Base-by-base conservation (phyloP, 1,140 invertebrate genomes). In the Zaprionus tsacasi region DNA sequence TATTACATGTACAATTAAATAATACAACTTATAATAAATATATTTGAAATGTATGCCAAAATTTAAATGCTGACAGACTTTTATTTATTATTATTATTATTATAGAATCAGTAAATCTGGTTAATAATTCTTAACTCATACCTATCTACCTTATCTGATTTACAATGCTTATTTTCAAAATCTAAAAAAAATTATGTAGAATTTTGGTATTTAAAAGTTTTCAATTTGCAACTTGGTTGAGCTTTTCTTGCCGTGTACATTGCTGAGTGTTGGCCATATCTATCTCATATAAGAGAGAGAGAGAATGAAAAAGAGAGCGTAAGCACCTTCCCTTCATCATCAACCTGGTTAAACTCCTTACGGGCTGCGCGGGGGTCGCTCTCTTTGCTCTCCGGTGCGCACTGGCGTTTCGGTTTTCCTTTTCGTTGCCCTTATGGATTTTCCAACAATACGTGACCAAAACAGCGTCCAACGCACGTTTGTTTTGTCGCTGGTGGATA, bases 1-100 rank as follows among this genome's bases (percentile, higher is more conserved):
- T 88, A 88, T 83, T 89, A 76, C 82, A 88, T 88, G 85, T 89
- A 88, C 80, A 88, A 89, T 89, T 70, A 69, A 80, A 88, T 79
- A 86, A 86, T 69, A 86, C 58, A 76, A 83, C 70, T 78, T 71
- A 85, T 81, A 83, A 88, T 82, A 87, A 74, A 82, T 89, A 85
- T 88, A 76, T 83, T 78, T 83, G 79, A 88, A 80, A 78, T 69
- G 54, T 77, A 82, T 75, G 66, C 71, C 17, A 45, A 45, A 45
- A 45, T 17, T 45, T 7, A n/a, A 0, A 45, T 3, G n/a, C 6
- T 15, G 1, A 38, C 2, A 6, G n/a, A 15, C 0, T 45, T 43
- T 43, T 43, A 15, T 1, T 45, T 45, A 10, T 45, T 38, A 15
- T 33, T 33, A 6, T 33, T 33, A 4, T 33, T n/a, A n/a, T n/a